A percentile compares a stretch with the other conserved stretches of the same genome.
Conservation (phyloP, 2,113 vertebrate genomes). For the Strigops habroptila region DNA sequence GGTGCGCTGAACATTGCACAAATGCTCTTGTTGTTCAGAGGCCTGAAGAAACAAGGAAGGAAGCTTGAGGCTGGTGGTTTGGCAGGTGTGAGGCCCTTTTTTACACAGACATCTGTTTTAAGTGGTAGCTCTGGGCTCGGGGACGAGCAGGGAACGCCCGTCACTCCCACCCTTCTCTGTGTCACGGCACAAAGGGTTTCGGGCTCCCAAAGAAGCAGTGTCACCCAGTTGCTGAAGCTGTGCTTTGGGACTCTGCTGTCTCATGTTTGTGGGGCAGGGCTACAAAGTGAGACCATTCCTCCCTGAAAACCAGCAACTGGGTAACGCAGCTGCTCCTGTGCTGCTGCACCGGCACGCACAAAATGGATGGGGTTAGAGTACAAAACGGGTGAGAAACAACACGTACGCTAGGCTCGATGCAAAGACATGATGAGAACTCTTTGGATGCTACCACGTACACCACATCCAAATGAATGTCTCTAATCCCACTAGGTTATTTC, state of each 20-base stretch:
- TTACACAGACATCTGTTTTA: constrained; percentile 62
- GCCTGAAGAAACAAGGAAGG: constrained; percentile 57
- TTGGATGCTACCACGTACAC: neutral
- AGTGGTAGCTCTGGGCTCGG: neutral
- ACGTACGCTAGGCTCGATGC: accelerated
- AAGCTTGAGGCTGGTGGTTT: constrained; percentile 66
- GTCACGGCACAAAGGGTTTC: neutral
- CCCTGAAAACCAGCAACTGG: neutral
- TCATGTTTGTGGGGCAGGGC: neutral
- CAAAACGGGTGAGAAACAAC: neutral
- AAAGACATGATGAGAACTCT: neutral
- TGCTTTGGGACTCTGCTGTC: neutral
- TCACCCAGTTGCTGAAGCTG: neutral
- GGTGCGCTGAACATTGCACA: constrained; percentile 7
- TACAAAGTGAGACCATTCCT: neutral
- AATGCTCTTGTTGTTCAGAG: constrained; percentile 34
- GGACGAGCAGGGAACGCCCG: neutral
- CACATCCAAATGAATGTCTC: neutral
- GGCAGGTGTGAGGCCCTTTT: constrained; percentile 67
- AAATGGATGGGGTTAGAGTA: neutral
- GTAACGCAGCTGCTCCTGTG: neutral
- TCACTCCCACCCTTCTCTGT: neutral
- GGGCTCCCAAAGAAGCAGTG: neutral
- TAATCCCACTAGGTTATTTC: neutral
- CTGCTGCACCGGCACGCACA: accelerated